Base-by-base conservation (phyloP, 2,797 vertebrate genomes). In the Danio albolineatus region DNA sequence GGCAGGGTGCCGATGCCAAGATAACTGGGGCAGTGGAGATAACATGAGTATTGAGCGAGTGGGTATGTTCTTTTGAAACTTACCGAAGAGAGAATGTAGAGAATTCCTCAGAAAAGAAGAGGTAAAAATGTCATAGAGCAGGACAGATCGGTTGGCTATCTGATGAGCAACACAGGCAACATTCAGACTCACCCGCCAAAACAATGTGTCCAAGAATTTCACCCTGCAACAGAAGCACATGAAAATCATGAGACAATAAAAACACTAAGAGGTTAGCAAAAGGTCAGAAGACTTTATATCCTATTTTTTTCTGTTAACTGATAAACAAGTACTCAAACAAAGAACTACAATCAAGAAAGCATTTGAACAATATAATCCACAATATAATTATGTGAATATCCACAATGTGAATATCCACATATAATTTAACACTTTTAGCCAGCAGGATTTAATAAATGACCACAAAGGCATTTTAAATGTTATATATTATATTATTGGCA, bases 71-170 rank as follows among this genome's bases (percentile, higher is more conserved):
- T 69, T 51, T 71, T 43, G 64, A 59, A 72, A 82, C 57, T 60
- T 41, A 39, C 67, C 76, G 38, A 73, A 81, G 72, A 67, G 73
- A 76, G 82, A 84, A 75, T 56, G 69, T 46, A 44, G 12, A 39
- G 60, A 82, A 80, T 86, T 80, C 82, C 48, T 80, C 79, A 28
- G 21, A 71, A 80, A 54, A 51, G 10, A 76, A 9, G 43, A 82
- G 77, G 84, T 80, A 73, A 80, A 86, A 81, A 78, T 60, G 73
- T 67, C 67, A 79, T 60, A 71, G 13, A 78, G 79, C 82, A 21
- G 57, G 73, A 66, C 71, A 43, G 57, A 84, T 73, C 38, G 62
- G 36, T 56, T 17, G 46, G 19, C n/a, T 7, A 69, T 66, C 76
- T 66, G 46, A 59, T 77, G 76, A 73, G 57, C 62, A 73, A 38